These are phyloP conservation scores for Ia io DNA, from an alignment of 2,113 vertebrate genomes.

Conservation along the genomic window DNA sequence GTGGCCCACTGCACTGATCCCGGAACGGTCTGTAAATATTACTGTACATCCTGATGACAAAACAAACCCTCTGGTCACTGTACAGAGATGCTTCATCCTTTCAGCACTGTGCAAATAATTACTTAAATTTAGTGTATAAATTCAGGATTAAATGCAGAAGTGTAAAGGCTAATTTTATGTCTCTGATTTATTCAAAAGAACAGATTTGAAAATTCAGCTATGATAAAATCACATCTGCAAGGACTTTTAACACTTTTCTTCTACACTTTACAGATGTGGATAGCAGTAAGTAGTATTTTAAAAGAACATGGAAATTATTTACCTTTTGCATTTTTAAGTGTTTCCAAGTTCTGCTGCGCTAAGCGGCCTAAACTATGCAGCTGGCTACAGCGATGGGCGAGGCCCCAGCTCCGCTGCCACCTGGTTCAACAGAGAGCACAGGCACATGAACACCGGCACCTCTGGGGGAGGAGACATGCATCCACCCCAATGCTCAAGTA, in stretches of 20 bases:
- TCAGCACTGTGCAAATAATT: background rate
- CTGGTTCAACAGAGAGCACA: conserved; percentile 79
- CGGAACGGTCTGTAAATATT: conserved; percentile 94
- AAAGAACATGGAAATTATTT: conserved; percentile 43
- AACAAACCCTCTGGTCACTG: conserved; percentile 52
- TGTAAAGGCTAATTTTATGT: background rate
- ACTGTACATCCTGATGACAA: conserved; percentile 85
- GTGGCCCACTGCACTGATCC: conserved; percentile 93
- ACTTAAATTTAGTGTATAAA: background rate
- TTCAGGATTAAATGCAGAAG: background rate
- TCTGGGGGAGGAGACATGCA: rapidly evolving
- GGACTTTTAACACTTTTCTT: background rate
- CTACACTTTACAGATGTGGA: background rate
- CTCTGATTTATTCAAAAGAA: background rate
- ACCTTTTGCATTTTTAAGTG: conserved; percentile 91
- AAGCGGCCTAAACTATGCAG: conserved; percentile 94
- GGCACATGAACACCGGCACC: background rate
- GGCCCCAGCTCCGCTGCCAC: conserved; percentile 97
- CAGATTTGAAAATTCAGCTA: background rate
- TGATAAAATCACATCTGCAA: background rate
- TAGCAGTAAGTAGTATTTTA: background rate
- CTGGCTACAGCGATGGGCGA: conserved; percentile 92
- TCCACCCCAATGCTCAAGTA: background rate
- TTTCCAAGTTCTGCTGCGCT: conserved; percentile 89
- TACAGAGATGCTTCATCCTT: background rate